Conservation (phyloP, 2,888 invertebrate genomes). For the Amphipoea oculea region DNA sequence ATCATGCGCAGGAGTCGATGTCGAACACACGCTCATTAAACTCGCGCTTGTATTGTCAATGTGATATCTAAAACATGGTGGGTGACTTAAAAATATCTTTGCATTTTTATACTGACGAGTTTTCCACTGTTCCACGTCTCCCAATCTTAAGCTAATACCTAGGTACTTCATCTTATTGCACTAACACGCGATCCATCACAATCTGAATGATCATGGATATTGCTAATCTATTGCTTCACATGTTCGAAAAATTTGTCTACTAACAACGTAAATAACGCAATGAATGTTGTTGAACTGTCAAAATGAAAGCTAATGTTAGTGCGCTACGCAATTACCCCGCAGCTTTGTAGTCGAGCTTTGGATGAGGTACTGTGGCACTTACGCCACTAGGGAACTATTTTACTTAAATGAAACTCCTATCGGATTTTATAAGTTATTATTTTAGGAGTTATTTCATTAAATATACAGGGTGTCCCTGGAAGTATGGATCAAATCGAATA, state of each 20-base stretch:
- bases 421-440: no score
- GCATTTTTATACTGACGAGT: not conserved
- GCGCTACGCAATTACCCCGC: not conserved
- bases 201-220: not conserved
- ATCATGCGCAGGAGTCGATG: conserved; percentile 60
- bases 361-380: not conserved
- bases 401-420: no score
- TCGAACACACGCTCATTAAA: conserved; percentile 59
- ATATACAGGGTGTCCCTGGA: no score
- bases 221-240: not conserved
- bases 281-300: not conserved
- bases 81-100: not conserved
- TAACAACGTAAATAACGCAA: not conserved
- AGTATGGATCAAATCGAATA: no score
- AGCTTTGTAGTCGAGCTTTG: not conserved
- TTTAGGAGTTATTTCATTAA: no score
- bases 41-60: conserved; percentile 18
- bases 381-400: no score
- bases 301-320: not conserved
- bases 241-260: not conserved
- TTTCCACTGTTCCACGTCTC: not conserved
- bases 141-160: not conserved
- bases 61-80: not conserved
- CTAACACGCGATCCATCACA: not conserved
- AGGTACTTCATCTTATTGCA: not conserved